phyloP scores from a whole-genome alignment of 2,113 vertebrate species.

The Phycodurus eques region DNA sequence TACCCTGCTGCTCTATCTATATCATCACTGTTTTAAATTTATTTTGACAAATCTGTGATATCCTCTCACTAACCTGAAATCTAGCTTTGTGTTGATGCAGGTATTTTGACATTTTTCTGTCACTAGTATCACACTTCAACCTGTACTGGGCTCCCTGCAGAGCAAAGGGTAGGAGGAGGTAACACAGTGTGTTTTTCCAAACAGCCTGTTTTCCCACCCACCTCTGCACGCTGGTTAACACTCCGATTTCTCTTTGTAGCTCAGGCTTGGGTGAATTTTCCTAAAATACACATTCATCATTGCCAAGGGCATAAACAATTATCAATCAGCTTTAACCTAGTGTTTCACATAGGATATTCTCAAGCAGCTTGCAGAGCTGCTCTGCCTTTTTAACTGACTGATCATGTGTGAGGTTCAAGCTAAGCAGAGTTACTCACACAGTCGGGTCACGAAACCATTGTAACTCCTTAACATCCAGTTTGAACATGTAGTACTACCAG shows the following conservation, averaged over 20 bases:
- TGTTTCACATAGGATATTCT: constrained; percentile 67
- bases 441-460: constrained; percentile 63
- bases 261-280: constrained; percentile 62
- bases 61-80: not conserved
- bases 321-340: constrained; percentile 74
- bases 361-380: constrained; percentile 60
- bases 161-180: constrained; percentile 25
- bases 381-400: constrained; percentile 65
- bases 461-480: constrained; percentile 28
- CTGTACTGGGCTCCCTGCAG: constrained; percentile 13
- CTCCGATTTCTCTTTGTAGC: constrained; percentile 48
- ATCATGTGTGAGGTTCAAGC: constrained; percentile 68
- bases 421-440: constrained; percentile 61
- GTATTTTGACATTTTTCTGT: not conserved
- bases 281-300: constrained; percentile 70
- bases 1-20: not conserved
- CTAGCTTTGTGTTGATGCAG: not conserved
- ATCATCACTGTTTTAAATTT: not conserved
- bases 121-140: constrained; percentile 14
- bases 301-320: constrained; percentile 75
- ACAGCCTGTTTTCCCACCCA: constrained; percentile 48
- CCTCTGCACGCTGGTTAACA: constrained; percentile 39
- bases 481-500: not conserved
- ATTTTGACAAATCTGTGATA: not conserved
- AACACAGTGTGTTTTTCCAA: constrained; percentile 38